Base-by-base conservation (phyloP, 1,140 invertebrate species). In the Paracyclopina nana region DNA sequence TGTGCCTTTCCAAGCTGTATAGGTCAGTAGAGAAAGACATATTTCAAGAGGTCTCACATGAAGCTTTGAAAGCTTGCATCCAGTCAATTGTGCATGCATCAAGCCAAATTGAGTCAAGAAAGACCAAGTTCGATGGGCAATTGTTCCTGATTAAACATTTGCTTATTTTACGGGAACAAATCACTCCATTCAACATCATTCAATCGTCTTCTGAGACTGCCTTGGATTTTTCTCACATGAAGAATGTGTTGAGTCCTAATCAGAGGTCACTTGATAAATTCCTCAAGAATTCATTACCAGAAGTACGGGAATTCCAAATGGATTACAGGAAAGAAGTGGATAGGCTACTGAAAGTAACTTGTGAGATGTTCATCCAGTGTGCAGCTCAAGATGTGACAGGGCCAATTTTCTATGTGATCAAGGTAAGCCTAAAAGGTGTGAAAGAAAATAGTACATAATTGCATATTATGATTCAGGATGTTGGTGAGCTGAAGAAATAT, bases 121-220 rank as follows among this genome's bases (percentile, higher is more conserved):
- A 54, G 41, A 78, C 76, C 4, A 61, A 70, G 5, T 68, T 94
- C n/a, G 91, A 99, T 67, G 88, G 85, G 0, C 77, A 86, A 60
- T 68, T 98, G 6, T 99, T 99, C 66, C 78, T 96, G 65, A 90
- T 98, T 27, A 98, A 98, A 66, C 94, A 98, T 70, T 67, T 99
- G 34, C 68, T 99, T 2, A 98, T 98, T 45, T 65, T 98, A 0
- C 65, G 94, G 18, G 94, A 99, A 62, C 94, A 98, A 67, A 96
- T 97, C 30, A 86, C 90, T 1, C 92, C 94, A 0, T 99, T 97
- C 62, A 90, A 96, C 66, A 85, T 94, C 0, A 88, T 95, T 59
- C 91, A 94, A 59, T 80, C 85, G 0, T 75, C 91, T 0, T 83
- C 85, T 62, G 88, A 96, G 67, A 86, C 83, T 0, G 77, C 76